Conservation (phyloP, 2,113 vertebrate species). For the Picathartes gymnocephalus region DNA sequence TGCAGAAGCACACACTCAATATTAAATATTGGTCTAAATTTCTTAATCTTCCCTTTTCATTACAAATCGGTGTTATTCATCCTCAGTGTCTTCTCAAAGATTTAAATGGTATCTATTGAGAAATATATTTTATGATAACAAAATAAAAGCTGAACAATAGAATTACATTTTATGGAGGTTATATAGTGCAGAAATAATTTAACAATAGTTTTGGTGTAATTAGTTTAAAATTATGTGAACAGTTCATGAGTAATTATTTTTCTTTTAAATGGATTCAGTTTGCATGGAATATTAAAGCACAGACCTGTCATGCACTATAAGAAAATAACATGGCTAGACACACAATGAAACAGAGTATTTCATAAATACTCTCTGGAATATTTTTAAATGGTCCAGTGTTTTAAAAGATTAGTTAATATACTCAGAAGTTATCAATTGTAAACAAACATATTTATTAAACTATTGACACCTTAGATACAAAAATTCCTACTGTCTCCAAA, state of each 20-base stretch:
- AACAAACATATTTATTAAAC: not conserved
- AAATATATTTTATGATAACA: not conserved
- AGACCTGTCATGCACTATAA: not conserved
- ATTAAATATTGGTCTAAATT: not conserved
- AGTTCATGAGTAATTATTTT: constrained; percentile 7
- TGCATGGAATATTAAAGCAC: constrained; percentile 9
- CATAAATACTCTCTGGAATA: not conserved
- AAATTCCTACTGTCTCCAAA: not conserved
- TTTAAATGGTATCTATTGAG: not conserved
- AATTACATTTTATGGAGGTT: not conserved
- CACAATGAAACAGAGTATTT: not conserved
- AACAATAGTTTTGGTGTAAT: not conserved
- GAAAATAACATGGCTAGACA: not conserved
- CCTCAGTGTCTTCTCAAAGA: not conserved
- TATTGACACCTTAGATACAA: not conserved
- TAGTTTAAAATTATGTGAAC: constrained; percentile 34
- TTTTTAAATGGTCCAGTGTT: not conserved
- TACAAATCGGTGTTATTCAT: not conserved
- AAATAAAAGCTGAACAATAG: not conserved
- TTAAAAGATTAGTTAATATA: not conserved
- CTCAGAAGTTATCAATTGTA: not conserved
- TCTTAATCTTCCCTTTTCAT: not conserved
- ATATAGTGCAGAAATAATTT: not conserved
- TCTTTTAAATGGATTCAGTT: constrained; percentile 30
- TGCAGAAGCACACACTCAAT: not conserved